Base-by-base conservation (phyloP, 1,140 invertebrate species). In the Archegozetes longisetosus region DNA sequence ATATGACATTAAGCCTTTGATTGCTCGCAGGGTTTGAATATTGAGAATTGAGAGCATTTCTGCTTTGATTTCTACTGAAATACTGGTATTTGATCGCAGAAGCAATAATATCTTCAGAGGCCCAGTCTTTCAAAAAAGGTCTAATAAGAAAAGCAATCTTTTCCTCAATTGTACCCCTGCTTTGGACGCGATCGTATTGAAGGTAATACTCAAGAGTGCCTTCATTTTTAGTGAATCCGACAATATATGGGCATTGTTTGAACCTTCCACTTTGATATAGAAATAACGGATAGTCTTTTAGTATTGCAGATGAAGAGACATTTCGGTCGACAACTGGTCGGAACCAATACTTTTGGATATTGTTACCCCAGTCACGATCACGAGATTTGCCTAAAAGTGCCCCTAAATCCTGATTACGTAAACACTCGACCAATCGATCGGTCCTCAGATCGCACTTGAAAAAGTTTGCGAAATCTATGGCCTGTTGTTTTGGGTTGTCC, bases 271-370 rank as follows among this genome's bases (percentile, higher is more conserved):
- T 53, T 48, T 62, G 55, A 60, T 72, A 66, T 47, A 71, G 58
- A 13, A 46, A 47, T 25, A 68, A 60, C 9, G 72, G 72, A 53
- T 64, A 59, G 40, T 64, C 66, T 9, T 63, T 61, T 20, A 73
- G 64, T 61, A 72, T 70, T 12, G 22, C 65, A 66, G 20, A 66
- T 64, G 53, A 64, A 63, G 27, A 64, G 1, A 55, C 53, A 29
- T 64, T 65, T 13, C 68, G 66, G 61, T 73, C 72, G 28, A 73
- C 65, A 23, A 71, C 69, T 1, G 69, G 66, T 9, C 68, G 66
- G 60, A 70, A 71, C 52, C 65, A 65, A 50, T 46, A 57, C 27
- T 25, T 26, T 25, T 52, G n/a, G 14, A 20, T 12, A 48, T 62
- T 62, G n/a, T 12, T 9, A 13, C 56, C n/a, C 6, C 28, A 51